These are phyloP conservation scores for Nyctereutes procyonoides DNA, from an alignment of 2,113 vertebrate genomes.

Conservation along the genomic window DNA sequence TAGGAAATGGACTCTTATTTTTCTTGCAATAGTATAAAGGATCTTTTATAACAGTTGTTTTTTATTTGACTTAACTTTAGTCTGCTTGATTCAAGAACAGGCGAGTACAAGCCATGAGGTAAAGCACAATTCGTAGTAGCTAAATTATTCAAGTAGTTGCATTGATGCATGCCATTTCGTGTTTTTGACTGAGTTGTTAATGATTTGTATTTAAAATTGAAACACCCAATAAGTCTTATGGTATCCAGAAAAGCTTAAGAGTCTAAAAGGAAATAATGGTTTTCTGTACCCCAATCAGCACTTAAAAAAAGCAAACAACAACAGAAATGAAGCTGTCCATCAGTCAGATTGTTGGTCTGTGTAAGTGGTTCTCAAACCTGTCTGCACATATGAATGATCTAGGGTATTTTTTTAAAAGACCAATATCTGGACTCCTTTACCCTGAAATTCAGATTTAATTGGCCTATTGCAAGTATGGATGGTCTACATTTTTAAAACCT, in stretches of 20 bases:
- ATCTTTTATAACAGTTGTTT: background rate
- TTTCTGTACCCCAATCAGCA: background rate
- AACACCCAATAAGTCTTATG: background rate
- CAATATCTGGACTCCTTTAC: background rate
- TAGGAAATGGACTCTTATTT: background rate
- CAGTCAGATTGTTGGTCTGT: background rate
- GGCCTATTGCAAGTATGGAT: background rate
- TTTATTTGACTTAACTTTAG: background rate
- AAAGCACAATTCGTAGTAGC: background rate
- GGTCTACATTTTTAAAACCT: constrained; percentile 12
- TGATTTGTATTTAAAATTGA: background rate
- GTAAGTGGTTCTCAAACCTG: background rate
- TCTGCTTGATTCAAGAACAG: background rate
- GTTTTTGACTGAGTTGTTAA: background rate
- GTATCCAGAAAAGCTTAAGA: background rate
- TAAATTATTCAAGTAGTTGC: background rate
- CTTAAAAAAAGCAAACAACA: background rate
- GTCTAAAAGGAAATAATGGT: background rate
- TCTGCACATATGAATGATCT: background rate
- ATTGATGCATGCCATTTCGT: background rate
- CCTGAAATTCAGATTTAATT: background rate
- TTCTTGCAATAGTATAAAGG: background rate
- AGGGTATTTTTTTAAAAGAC: background rate
- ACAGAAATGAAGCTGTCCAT: background rate
- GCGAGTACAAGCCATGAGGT: background rate